A percentile compares a stretch with the other conserved stretches of the same genome.
Evolutionary conservation across 2,797 vertebrate genomes (phyloP).

Genomic region (Fundulus diaphanus): DNA sequence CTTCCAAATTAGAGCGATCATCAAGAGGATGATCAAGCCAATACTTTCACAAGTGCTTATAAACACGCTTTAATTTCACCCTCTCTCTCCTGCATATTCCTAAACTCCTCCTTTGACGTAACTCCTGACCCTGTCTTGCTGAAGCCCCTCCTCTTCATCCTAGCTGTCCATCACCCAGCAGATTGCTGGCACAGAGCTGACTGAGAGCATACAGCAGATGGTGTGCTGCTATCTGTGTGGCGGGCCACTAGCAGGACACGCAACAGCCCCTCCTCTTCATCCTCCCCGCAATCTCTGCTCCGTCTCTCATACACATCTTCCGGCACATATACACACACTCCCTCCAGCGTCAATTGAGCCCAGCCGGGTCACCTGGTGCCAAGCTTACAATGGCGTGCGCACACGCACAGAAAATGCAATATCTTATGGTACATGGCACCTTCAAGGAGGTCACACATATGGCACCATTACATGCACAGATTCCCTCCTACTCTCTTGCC

Average conservation of each 20-base stretch:
- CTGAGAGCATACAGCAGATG: slow-evolving; percentile 79
- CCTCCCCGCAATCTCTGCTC: slow-evolving; percentile 38
- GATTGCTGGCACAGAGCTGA: slow-evolving; percentile 70
- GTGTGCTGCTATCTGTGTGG: slow-evolving; percentile 74
- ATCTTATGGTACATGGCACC: slow-evolving; percentile 69
- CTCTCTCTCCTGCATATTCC: slow-evolving; percentile 10
- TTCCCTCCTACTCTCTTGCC: slow-evolving; percentile 58
- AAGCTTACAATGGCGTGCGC: slow-evolving; percentile 48
- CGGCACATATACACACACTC: slow-evolving; percentile 35
- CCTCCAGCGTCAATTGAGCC: slow-evolving; percentile 61
- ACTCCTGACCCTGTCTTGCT: slow-evolving; percentile 31
- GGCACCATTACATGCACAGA: slow-evolving; percentile 76
- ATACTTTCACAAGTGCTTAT: slow-evolving; percentile 28
- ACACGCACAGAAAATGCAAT: slow-evolving; percentile 55
- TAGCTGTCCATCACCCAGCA: slow-evolving; percentile 65
- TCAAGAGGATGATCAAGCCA: slow-evolving; percentile 33
- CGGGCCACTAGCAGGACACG: slow-evolving; percentile 77
- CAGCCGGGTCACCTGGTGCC: slow-evolving; percentile 77
- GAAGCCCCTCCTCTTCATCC: slow-evolving; percentile 44
- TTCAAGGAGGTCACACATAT: slow-evolving; percentile 77
- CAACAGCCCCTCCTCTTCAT: slow-evolving; percentile 52
- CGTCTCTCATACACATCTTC: slow-evolving; percentile 48
- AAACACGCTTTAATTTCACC: slow-evolving; percentile 40
- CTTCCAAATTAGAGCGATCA: slow-evolving; percentile 65
- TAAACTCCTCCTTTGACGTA: slow-evolving; percentile 29